A percentile compares a stretch with the other conserved stretches of the same genome.
Conservation (phyloP, 2,888 invertebrate species). For the Torymus tubicola region DNA sequence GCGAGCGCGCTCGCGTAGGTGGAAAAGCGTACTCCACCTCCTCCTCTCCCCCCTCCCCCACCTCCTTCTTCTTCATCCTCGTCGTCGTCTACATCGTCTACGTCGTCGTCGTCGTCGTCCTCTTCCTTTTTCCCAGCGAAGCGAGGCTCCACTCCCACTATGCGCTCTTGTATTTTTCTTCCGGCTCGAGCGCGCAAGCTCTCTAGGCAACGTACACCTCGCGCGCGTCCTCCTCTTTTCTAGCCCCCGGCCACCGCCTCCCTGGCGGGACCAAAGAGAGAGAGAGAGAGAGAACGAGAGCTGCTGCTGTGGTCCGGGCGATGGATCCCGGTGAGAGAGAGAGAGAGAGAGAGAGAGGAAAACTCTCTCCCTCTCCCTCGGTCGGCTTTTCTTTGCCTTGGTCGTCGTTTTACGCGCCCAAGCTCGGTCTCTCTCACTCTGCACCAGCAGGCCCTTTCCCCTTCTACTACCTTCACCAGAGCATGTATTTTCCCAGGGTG, state of each 20-base stretch:
- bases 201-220: conserved; percentile 29
- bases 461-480: no score
- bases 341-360: background rate
- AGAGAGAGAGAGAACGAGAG: background rate
- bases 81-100: background rate
- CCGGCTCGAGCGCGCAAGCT: conserved; percentile 3
- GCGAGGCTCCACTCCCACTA: conserved; percentile 1
- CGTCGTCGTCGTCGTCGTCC: background rate
- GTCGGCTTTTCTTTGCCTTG: no score
- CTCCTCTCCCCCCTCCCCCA: background rate
- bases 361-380: no score
- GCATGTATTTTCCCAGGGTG: background rate
- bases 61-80: conserved; percentile 16
- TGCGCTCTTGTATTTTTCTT: conserved; percentile 49
- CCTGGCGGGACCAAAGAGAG: conserved; percentile 40
- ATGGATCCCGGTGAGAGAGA: background rate
- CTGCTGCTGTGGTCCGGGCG: no score
- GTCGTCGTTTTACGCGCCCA: no score
- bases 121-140: conserved; percentile 9
- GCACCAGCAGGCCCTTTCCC: no score
- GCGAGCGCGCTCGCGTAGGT: conserved; percentile 57
- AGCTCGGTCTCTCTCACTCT: no score
- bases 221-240: conserved; percentile 45
- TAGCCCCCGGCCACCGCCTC: conserved; percentile 53
- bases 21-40: conserved; percentile 8